phyloP scores from a whole-genome alignment of 1,140 invertebrate species.

The Grapholita molesta region DNA sequence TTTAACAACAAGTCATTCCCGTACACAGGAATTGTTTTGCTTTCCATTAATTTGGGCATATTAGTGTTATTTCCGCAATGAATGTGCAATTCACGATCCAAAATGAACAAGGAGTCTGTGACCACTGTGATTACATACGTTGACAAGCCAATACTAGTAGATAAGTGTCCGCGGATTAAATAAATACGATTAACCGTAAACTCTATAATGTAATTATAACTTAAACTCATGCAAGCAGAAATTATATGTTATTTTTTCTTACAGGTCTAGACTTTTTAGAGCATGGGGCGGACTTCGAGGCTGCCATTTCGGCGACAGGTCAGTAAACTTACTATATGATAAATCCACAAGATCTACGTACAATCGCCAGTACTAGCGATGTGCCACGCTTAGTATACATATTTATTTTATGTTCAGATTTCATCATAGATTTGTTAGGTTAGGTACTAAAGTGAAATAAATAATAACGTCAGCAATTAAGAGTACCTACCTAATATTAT shows the following conservation, averaged over 20 bases:
- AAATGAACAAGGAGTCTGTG: constrained; percentile 15
- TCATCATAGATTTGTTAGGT: too few relatives aligned
- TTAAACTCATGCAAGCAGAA: neutral
- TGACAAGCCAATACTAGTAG: constrained; percentile 40
- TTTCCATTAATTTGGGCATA: neutral
- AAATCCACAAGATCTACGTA: too few relatives aligned
- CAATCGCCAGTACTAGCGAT: too few relatives aligned
- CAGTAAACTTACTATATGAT: constrained; percentile 50
- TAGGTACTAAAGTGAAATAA: too few relatives aligned
- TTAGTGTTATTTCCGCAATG: constrained; percentile 7
- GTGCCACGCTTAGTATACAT: too few relatives aligned
- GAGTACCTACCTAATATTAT: too few relatives aligned
- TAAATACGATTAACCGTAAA: neutral
- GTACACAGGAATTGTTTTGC: neutral
- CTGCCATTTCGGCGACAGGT: constrained; percentile 84
- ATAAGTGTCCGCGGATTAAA: constrained; percentile 27
- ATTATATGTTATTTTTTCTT: constrained; percentile 28
- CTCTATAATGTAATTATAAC: neutral
- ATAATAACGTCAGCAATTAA: too few relatives aligned
- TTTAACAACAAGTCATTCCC: neutral
- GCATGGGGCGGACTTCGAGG: constrained; percentile 85
- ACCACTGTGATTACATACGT: constrained; percentile 3
- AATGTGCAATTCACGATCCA: constrained; percentile 2
- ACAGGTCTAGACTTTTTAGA: constrained; percentile 85
- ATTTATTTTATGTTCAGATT: too few relatives aligned